A percentile compares a stretch with the other conserved stretches of the same genome.
Conservation (phyloP, 2,888 invertebrate genomes). For the Cinara cedri region DNA sequence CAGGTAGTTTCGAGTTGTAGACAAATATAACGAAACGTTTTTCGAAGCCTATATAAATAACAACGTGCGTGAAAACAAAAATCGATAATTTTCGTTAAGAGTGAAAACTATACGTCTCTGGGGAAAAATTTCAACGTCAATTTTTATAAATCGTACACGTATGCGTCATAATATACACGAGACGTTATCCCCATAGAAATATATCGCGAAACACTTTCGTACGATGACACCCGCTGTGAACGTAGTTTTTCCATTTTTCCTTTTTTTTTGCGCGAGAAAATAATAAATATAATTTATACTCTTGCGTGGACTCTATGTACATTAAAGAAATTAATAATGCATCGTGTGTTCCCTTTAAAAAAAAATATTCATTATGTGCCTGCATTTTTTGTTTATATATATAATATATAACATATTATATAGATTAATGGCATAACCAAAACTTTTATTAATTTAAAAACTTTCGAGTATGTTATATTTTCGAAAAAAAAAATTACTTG, state of each 20-base stretch:
- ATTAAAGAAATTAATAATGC: slow-evolving; percentile 28
- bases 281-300: slow-evolving; percentile 14
- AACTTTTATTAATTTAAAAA: not conserved
- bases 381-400: not conserved
- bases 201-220: not conserved
- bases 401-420: not conserved
- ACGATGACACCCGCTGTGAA: slow-evolving; percentile 6
- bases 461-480: too few species aligned
- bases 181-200: not conserved
- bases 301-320: not conserved
- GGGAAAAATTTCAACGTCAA: slow-evolving; percentile 13
- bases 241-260: slow-evolving; percentile 20
- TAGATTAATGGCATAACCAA: not conserved
- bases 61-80: slow-evolving; percentile 22
- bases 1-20: not conserved
- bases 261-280: not conserved
- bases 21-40: not conserved
- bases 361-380: too few species aligned
- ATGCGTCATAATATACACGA: not conserved
- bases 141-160: slow-evolving; percentile 8
- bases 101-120: not conserved
- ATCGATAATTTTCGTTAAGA: not conserved
- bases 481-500: too few species aligned
- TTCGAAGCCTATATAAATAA: not conserved
- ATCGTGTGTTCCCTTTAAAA: too few species aligned